Evolutionary conservation across 2,888 invertebrate species (phyloP).

Genomic region (Hipparchia semele): DNA sequence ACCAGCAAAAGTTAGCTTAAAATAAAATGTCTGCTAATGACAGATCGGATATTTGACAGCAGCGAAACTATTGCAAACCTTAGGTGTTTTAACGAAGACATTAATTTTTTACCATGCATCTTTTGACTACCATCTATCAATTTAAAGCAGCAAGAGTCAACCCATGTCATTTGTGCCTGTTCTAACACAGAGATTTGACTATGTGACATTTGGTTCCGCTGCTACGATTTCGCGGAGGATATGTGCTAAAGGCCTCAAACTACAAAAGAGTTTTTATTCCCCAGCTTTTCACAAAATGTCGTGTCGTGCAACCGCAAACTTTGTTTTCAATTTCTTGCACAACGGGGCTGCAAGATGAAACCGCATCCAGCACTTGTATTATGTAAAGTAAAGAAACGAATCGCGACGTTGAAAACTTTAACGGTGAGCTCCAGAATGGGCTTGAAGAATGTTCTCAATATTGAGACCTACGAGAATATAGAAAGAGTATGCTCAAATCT

Average conservation of each 20-base stretch:
- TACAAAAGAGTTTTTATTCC: slow-evolving; percentile 51
- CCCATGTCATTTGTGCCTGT: too few species aligned
- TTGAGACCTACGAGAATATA: neutral
- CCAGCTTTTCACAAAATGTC: slow-evolving; percentile 52
- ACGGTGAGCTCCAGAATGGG: slow-evolving; percentile 20
- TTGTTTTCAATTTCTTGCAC: slow-evolving; percentile 56
- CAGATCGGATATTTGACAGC: too few species aligned
- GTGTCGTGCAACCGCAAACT: slow-evolving; percentile 53
- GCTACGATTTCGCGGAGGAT: neutral
- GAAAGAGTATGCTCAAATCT: neutral
- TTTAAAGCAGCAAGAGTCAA: too few species aligned
- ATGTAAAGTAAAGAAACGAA: slow-evolving; percentile 36
- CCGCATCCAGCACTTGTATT: slow-evolving; percentile 38
- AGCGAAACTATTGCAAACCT: too few species aligned
- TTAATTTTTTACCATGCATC: too few species aligned
- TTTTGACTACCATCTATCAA: too few species aligned
- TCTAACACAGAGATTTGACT: too few species aligned
- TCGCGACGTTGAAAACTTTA: slow-evolving; percentile 37
- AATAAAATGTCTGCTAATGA: too few species aligned
- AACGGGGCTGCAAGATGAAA: slow-evolving; percentile 38
- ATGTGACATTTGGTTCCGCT: too few species aligned
- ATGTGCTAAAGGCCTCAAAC: neutral
- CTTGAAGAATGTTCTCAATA: neutral
- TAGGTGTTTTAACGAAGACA: too few species aligned
- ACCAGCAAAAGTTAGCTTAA: too few species aligned